These are phyloP conservation scores for Parasteatoda lunata DNA, from an alignment of 2,888 invertebrate species.

Conservation along the genomic window DNA sequence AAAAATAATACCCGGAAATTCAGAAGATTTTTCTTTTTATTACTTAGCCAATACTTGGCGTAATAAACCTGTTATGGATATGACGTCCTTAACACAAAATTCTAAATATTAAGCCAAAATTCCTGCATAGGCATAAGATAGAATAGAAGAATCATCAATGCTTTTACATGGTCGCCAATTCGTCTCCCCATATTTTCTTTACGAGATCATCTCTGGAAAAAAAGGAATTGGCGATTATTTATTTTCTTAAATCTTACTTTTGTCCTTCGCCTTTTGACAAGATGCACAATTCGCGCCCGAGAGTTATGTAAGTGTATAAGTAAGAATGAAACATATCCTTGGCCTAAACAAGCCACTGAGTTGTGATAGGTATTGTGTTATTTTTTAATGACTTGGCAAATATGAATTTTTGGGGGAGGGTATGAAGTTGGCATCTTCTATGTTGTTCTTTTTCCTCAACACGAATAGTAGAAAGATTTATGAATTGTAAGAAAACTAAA, in stretches of 20 bases:
- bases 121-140: too few species aligned
- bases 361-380: conserved; percentile 18
- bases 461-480: too few species aligned
- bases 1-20: too few species aligned
- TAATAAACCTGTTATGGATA: too few species aligned
- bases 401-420: background rate
- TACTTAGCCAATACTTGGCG: too few species aligned
- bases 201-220: background rate
- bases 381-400: conserved; percentile 16
- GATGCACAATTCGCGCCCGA: background rate
- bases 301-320: conserved; percentile 31
- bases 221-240: background rate
- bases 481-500: too few species aligned
- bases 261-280: conserved; percentile 5
- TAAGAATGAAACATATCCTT: conserved; percentile 30
- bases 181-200: background rate
- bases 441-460: background rate
- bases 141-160: too few species aligned
- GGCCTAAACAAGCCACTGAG: conserved; percentile 8
- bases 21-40: too few species aligned
- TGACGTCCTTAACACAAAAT: too few species aligned
- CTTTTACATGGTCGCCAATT: too few species aligned
- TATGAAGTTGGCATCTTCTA: too few species aligned
- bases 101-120: too few species aligned
- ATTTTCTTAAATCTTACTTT: background rate